Evolutionary conservation across 2,888 invertebrate genomes (phyloP).

Genomic region (Chaetoderma sp.): DNA sequence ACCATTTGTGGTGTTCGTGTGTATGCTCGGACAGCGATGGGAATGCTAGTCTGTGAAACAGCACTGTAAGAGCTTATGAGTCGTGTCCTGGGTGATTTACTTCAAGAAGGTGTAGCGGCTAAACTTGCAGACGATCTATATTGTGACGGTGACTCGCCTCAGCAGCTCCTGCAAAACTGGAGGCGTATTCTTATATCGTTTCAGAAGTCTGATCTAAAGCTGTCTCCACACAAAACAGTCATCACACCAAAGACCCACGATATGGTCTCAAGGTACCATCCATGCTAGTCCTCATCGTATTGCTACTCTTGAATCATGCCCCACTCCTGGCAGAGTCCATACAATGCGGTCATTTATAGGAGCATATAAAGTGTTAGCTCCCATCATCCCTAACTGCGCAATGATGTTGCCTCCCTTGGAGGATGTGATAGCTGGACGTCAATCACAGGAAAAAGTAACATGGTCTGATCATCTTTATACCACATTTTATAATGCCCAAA

Average conservation of each 20-base stretch:
- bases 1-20: slow-evolving; percentile 13
- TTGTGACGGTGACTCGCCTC: slow-evolving; percentile 4
- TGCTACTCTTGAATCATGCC: no score
- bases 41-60: slow-evolving; percentile 17
- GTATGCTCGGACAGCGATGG: slow-evolving; percentile 23
- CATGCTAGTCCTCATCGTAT: no score
- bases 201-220: background rate
- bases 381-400: no score
- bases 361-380: no score
- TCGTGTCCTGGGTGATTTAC: slow-evolving; percentile 12
- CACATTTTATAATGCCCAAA: slow-evolving; percentile 14
- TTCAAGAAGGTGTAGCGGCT: slow-evolving; percentile 7
- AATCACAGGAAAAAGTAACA: no score
- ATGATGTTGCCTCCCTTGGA: no score
- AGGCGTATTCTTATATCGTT: no score
- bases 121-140: slow-evolving; percentile 19
- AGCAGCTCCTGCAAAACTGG: background rate
- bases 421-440: no score
- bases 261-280: no score
- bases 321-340: no score
- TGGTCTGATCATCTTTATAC: slow-evolving; percentile 7
- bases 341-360: no score
- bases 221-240: background rate
- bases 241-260: no score
- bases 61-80: slow-evolving; percentile 17